phyloP scores from a whole-genome alignment of 2,113 vertebrate genomes.

The Xenotilapia longispinis region DNA sequence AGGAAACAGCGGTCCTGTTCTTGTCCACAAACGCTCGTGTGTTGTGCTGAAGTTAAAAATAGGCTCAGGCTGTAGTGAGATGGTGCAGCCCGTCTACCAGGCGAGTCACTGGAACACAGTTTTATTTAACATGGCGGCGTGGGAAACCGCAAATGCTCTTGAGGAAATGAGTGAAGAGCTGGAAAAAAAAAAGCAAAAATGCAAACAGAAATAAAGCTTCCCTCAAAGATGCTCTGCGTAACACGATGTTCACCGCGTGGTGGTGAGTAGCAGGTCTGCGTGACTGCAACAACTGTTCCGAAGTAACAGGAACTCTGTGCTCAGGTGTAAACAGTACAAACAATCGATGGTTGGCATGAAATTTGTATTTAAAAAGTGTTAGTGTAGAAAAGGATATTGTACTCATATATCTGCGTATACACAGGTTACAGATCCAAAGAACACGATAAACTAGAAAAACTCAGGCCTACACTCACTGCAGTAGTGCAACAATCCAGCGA shows the following conservation, averaged over 20 bases:
- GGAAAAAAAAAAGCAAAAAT: neutral
- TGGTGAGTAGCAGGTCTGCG: neutral
- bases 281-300: neutral
- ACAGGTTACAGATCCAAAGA: neutral
- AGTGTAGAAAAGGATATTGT: neutral
- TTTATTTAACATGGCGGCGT: neutral
- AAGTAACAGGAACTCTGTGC: neutral
- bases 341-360: rapidly evolving
- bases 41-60: neutral
- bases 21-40: neutral
- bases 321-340: neutral
- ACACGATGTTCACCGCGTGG: rapidly evolving
- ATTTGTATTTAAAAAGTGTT: neutral
- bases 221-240: neutral
- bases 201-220: neutral
- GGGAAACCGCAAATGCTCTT: neutral
- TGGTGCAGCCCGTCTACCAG: neutral
- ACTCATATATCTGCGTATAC: neutral
- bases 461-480: rapidly evolving
- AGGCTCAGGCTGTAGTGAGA: neutral
- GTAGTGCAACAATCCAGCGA: neutral
- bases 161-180: neutral
- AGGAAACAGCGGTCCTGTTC: neutral
- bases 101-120: neutral
- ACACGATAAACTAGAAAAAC: neutral